phyloP scores from a whole-genome alignment of 23 tunicate species.

The Clavelina lepadiformis region DNA sequence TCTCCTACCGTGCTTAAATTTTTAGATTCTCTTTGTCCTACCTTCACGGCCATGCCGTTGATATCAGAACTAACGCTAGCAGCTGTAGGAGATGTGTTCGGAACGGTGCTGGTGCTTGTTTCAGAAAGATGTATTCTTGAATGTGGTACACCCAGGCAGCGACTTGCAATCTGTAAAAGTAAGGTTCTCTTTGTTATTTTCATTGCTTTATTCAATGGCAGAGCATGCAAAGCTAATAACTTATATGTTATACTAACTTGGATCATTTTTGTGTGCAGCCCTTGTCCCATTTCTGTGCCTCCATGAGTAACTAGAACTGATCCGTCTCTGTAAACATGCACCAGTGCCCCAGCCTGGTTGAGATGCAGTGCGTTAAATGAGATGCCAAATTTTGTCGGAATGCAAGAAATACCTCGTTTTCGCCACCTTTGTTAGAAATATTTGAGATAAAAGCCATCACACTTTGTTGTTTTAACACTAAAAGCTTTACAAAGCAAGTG shows the following conservation, averaged over 20 bases:
- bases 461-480: no score
- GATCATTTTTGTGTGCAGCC: slow-evolving; percentile 88
- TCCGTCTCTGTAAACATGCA: slow-evolving; percentile 76
- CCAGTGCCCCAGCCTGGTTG: slow-evolving; percentile 92
- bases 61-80: slow-evolving; percentile 73
- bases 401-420: slow-evolving; percentile 34
- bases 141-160: slow-evolving; percentile 65
- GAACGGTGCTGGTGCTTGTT: slow-evolving; percentile 79
- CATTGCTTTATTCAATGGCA: no score
- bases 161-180: slow-evolving; percentile 59
- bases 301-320: slow-evolving; percentile 84
- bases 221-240: no score
- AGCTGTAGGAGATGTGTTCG: slow-evolving; percentile 78
- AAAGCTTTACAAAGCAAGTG: no score
- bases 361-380: not conserved
- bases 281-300: slow-evolving; percentile 98
- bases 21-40: no score
- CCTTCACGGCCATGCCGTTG: slow-evolving; percentile 94
- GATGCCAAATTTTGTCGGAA: slow-evolving; percentile 26
- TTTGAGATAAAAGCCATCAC: no score
- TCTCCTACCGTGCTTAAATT: no score
- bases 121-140: slow-evolving; percentile 54
- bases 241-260: no score
- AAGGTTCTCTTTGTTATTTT: not conserved
- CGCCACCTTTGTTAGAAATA: no score